A percentile compares a stretch with the other conserved stretches of the same genome.
These are phyloP conservation scores for Shargacucullia verbasci DNA, from an alignment of 2,888 invertebrate genomes.

Conservation along the genomic window DNA sequence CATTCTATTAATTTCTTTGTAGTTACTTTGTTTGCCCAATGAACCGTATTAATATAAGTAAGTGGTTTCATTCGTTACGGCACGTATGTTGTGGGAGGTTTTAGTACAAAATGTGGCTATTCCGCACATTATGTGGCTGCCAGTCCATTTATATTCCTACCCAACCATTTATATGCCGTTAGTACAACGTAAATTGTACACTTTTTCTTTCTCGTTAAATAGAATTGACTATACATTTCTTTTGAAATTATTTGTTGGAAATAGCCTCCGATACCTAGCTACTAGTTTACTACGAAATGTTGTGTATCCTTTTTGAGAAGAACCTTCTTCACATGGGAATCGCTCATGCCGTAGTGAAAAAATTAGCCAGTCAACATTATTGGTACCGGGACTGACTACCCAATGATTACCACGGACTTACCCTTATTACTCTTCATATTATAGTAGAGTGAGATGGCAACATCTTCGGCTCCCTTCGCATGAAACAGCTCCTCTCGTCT, in stretches of 20 bases:
- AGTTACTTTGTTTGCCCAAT: slow-evolving; percentile 1
- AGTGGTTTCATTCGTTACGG: slow-evolving; percentile 25
- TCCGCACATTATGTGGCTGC: slow-evolving; percentile 27
- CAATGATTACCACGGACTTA: slow-evolving; percentile 46
- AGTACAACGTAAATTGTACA: slow-evolving; percentile 19
- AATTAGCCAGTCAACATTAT: no score
- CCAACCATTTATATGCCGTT: neutral
- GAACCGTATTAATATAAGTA: slow-evolving; percentile 4
- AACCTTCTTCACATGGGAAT: no score
- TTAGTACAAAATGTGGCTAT: slow-evolving; percentile 23
- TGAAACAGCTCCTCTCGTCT: slow-evolving; percentile 77
- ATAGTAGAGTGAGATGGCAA: slow-evolving; percentile 75
- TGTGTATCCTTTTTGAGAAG: no score
- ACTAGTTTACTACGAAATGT: no score
- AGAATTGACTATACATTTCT: no score
- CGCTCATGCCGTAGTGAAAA: no score
- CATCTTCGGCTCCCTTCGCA: slow-evolving; percentile 73
- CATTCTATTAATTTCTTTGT: no score
- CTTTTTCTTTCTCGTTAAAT: slow-evolving; percentile 9
- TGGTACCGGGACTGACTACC: no score
- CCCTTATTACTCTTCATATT: slow-evolving; percentile 80
- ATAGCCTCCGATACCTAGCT: no score
- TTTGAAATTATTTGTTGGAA: no score
- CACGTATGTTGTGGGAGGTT: slow-evolving; percentile 31
- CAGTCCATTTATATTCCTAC: slow-evolving; percentile 5